These are phyloP conservation scores for Nyctereutes procyonoides DNA, from an alignment of 2,113 vertebrate species.

Conservation along the genomic window DNA sequence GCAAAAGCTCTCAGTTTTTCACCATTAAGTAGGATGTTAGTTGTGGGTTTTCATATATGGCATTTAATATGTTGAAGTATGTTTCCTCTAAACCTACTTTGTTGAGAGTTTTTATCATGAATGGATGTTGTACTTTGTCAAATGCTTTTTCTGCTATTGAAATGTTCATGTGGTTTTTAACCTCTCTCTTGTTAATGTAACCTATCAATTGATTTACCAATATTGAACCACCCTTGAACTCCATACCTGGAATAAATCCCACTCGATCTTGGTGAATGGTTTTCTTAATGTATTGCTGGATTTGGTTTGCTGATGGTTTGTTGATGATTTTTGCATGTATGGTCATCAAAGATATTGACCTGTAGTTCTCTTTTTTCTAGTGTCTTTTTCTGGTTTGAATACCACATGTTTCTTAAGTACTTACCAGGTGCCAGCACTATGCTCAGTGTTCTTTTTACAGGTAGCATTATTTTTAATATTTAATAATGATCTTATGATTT, in stretches of 20 bases:
- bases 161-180: neutral
- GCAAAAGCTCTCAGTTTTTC: neutral
- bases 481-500: neutral
- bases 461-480: neutral
- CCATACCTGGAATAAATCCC: neutral
- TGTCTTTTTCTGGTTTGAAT: neutral
- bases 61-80: neutral
- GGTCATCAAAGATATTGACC: neutral
- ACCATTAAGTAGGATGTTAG: neutral
- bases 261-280: neutral
- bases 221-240: neutral
- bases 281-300: neutral
- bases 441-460: neutral
- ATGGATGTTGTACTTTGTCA: neutral
- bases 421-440: neutral
- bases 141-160: neutral
- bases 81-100: neutral
- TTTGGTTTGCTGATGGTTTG: neutral
- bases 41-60: neutral
- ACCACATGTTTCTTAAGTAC: neutral
- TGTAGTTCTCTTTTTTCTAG: neutral
- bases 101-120: neutral
- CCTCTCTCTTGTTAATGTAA: neutral
- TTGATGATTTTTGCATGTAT: neutral
- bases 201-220: neutral